phyloP scores from a whole-genome alignment of 2,113 vertebrate species.

The Rynchops niger region DNA sequence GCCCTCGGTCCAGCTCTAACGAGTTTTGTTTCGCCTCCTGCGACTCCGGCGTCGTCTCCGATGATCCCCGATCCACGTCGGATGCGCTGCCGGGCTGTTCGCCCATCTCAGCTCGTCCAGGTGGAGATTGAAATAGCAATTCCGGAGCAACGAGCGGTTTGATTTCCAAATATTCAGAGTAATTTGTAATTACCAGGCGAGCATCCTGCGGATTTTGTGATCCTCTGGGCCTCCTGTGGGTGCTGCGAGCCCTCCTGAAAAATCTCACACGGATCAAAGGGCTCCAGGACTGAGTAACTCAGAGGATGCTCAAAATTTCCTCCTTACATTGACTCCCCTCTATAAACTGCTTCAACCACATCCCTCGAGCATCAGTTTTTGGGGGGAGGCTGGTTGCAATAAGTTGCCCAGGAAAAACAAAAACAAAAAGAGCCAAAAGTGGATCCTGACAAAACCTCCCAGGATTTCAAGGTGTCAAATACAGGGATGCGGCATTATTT shows the following conservation, averaged over 20 bases:
- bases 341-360: no score
- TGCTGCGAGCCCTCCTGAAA: neutral
- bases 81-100: neutral
- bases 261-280: rapidly evolving
- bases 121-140: rapidly evolving
- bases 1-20: neutral
- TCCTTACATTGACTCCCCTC: neutral
- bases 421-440: neutral
- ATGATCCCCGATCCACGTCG: rapidly evolving
- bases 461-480: neutral
- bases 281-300: neutral
- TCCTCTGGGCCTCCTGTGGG: neutral
- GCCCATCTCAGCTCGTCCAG: neutral
- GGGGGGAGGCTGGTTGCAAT: neutral
- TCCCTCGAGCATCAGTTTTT: neutral
- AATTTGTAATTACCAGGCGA: neutral
- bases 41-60: neutral
- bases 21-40: neutral
- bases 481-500: neutral
- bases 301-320: neutral
- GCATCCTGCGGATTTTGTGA: neutral
- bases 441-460: neutral
- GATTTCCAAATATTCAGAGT: neutral
- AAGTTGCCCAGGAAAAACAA: neutral
- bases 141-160: rapidly evolving